These are phyloP conservation scores for Bubalus kerabau DNA, from an alignment of 2,113 vertebrate genomes.

Conservation along the genomic window DNA sequence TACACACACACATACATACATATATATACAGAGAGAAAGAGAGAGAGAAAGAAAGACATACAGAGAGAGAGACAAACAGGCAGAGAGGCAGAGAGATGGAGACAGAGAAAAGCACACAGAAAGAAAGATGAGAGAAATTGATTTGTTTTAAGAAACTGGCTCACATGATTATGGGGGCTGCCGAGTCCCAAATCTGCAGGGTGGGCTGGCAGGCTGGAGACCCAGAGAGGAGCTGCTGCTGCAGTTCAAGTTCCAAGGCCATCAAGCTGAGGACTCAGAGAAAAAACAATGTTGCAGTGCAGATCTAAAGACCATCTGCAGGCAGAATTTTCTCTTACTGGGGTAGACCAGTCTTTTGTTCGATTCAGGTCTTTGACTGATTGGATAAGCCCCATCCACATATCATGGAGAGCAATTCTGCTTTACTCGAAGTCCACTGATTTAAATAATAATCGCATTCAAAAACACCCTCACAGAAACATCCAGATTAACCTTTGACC, in stretches of 20 bases:
- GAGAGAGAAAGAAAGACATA: background rate
- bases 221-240: background rate
- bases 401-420: background rate
- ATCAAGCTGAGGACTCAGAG: background rate
- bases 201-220: background rate
- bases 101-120: background rate
- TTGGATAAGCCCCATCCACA: background rate
- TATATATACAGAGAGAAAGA: background rate
- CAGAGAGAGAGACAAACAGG: background rate
- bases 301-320: background rate
- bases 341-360: background rate
- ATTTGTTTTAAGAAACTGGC: background rate
- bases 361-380: background rate
- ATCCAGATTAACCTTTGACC: background rate
- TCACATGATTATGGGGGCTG: background rate
- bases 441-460: background rate
- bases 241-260: background rate
- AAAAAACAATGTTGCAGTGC: background rate
- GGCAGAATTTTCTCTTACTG: background rate
- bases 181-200: background rate
- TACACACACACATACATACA: accelerated
- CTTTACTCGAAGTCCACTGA: background rate
- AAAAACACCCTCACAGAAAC: background rate
- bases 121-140: background rate
- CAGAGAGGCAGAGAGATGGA: background rate